These are phyloP conservation scores for Oceanodroma leucorhoa DNA, from an alignment of 2,797 vertebrate species.

Conservation along the genomic window DNA sequence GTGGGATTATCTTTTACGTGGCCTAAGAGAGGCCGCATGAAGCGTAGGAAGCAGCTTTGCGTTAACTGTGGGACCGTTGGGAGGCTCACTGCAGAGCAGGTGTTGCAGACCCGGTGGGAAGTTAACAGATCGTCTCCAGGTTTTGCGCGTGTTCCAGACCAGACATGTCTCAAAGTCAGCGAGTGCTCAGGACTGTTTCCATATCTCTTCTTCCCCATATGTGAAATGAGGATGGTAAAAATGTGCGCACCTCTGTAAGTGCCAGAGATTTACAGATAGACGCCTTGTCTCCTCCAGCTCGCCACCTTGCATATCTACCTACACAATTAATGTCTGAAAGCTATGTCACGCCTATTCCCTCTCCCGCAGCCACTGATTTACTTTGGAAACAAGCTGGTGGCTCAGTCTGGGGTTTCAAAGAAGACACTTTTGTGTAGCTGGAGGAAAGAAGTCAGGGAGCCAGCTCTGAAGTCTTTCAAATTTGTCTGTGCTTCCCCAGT, in stretches of 20 bases:
- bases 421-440: background rate
- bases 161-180: rapidly evolving
- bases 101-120: background rate
- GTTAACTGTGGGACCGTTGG: background rate
- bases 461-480: background rate
- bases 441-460: background rate
- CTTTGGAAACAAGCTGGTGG: background rate
- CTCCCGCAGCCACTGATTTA: background rate
- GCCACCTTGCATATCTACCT: background rate
- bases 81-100: background rate
- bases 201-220: background rate
- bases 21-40: background rate
- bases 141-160: background rate
- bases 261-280: background rate
- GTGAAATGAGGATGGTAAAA: background rate
- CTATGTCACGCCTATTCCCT: background rate
- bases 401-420: background rate
- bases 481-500: background rate
- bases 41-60: background rate
- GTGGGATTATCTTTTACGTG: background rate
- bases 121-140: background rate
- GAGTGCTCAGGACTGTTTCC: background rate
- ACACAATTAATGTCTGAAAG: background rate
- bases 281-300: background rate
- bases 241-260: background rate